Evolutionary conservation across 2,113 vertebrate species (phyloP).

Genomic region (Scomber japonicus): DNA sequence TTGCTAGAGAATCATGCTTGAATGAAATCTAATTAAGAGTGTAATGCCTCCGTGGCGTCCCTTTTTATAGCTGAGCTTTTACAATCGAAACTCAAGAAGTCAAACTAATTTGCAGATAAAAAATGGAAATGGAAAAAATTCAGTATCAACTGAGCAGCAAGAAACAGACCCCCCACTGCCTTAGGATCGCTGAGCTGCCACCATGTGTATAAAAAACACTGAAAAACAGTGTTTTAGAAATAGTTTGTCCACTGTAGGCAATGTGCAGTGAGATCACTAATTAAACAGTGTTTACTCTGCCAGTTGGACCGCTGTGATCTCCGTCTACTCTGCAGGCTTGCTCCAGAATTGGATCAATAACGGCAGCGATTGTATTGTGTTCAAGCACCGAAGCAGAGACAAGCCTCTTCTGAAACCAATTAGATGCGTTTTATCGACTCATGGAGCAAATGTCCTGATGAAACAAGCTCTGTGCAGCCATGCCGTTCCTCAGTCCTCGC

Average conservation of each 20-base stretch:
- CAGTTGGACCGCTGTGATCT: slow-evolving; percentile 49
- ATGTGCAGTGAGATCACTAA: slow-evolving; percentile 50
- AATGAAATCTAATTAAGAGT: background rate
- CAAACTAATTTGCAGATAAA: background rate
- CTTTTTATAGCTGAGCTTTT: background rate
- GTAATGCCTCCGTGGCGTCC: background rate
- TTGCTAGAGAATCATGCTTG: background rate
- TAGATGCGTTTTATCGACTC: slow-evolving; percentile 70
- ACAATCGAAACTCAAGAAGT: background rate
- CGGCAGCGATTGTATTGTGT: slow-evolving; percentile 66
- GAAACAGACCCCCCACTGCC: background rate
- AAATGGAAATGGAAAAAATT: slow-evolving; percentile 5
- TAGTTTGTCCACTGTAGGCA: background rate
- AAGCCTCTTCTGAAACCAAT: slow-evolving; percentile 69
- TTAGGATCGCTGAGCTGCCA: background rate
- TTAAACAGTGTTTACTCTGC: slow-evolving; percentile 66
- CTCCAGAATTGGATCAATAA: slow-evolving; percentile 66
- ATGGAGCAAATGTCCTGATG: slow-evolving; percentile 40
- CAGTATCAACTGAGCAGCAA: background rate
- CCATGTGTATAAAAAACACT: too few relatives aligned
- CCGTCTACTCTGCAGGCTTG: slow-evolving; percentile 48
- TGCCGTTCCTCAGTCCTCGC: slow-evolving; percentile 1
- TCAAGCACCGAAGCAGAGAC: slow-evolving; percentile 47
- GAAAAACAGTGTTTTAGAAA: slow-evolving; percentile 9
- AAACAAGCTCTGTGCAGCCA: slow-evolving; percentile 26